phyloP scores from a whole-genome alignment of 2,797 vertebrate species.

The Lepilemur ruficaudatus region DNA sequence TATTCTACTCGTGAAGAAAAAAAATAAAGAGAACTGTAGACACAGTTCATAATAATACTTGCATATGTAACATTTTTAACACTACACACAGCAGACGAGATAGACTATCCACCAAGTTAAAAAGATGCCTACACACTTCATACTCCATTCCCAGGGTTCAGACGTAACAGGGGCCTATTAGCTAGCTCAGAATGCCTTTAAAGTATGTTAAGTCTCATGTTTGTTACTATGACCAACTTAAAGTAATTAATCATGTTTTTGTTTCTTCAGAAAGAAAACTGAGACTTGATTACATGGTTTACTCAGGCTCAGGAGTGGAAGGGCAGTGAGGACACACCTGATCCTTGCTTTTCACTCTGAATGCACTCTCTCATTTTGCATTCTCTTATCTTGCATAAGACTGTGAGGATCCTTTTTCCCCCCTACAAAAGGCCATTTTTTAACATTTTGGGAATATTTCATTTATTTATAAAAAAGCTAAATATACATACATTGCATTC shows the following conservation, averaged over 20 bases:
- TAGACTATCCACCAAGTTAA: constrained; percentile 48
- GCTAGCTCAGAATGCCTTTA: neutral
- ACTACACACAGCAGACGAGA: constrained; percentile 60
- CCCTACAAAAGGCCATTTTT: neutral
- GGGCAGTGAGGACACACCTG: neutral
- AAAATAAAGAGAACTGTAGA: constrained; percentile 40
- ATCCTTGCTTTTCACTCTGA: neutral
- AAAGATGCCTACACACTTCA: constrained; percentile 26
- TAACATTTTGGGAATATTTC: constrained; percentile 48
- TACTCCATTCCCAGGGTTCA: neutral
- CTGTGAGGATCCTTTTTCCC: neutral
- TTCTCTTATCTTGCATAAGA: neutral
- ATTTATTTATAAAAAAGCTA: constrained; percentile 72
- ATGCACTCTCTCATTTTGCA: neutral
- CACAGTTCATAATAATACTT: constrained; percentile 39
- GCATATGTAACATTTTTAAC: constrained; percentile 60
- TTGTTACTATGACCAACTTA: neutral
- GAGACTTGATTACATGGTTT: neutral
- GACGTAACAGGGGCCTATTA: neutral
- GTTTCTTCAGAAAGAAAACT: constrained; percentile 31
- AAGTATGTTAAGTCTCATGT: neutral
- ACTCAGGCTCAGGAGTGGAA: neutral
- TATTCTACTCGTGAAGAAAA: constrained; percentile 55
- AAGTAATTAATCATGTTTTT: neutral
- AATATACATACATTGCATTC: constrained; percentile 62